Percentiles rank a stretch among this genome's conserved stretches.
These are phyloP conservation scores for Hedychridium roseum DNA, from an alignment of 2,888 invertebrate genomes.

Conservation along the genomic window DNA sequence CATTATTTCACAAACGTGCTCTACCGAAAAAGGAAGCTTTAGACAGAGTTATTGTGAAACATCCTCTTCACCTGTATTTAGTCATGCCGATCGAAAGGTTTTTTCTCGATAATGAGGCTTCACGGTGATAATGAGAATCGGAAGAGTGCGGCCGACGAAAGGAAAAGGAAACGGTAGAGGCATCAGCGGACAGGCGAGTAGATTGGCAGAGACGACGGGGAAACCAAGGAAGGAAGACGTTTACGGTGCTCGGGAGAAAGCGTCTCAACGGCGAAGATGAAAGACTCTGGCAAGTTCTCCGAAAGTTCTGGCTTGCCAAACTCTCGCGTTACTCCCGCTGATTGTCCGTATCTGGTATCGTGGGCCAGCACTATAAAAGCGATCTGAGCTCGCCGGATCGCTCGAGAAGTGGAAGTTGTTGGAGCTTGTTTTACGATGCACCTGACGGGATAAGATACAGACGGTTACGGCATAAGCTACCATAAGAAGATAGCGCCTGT, in stretches of 20 bases:
- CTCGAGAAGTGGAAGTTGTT: conserved; percentile 22
- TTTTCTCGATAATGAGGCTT: too few relatives aligned
- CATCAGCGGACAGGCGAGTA: too few relatives aligned
- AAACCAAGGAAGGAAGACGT: conserved; percentile 1
- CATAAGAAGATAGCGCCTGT: too few relatives aligned
- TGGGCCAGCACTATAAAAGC: conserved; percentile 21
- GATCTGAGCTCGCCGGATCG: too few relatives aligned
- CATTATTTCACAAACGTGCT: neutral
- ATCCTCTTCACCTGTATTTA: too few relatives aligned
- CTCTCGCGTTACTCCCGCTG: conserved; percentile 7
- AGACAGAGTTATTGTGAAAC: too few relatives aligned
- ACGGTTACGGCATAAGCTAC: too few relatives aligned
- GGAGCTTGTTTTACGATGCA: conserved; percentile 33
- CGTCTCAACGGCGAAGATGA: neutral
- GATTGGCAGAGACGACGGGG: too few relatives aligned
- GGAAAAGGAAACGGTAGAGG: neutral
- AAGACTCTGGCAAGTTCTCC: neutral
- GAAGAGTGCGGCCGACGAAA: neutral
- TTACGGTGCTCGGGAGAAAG: neutral
- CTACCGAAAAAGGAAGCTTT: too few relatives aligned
- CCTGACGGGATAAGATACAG: conserved; percentile 23
- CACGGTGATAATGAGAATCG: neutral
- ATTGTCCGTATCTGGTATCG: conserved; percentile 23
- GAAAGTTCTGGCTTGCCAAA: conserved; percentile 3
- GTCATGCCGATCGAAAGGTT: too few relatives aligned